A percentile compares a stretch with the other conserved stretches of the same genome.
phyloP scores from a whole-genome alignment of 2,797 vertebrate genomes.

The Syngnathus rostellatus region DNA sequence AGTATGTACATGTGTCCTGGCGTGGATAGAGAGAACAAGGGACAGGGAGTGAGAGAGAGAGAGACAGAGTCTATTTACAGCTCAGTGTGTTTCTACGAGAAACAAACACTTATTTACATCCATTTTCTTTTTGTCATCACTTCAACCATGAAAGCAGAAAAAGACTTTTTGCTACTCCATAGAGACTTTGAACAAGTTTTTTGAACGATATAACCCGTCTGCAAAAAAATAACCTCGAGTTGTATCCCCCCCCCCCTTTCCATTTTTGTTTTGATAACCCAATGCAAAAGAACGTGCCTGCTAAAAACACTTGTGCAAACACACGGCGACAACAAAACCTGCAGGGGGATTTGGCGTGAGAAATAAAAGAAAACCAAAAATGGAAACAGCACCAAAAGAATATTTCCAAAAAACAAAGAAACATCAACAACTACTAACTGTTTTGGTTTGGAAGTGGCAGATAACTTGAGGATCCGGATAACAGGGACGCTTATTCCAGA shows the following conservation, averaged over 20 bases:
- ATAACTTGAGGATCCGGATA: not conserved
- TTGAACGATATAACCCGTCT: not conserved
- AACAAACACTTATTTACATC: conserved; percentile 81
- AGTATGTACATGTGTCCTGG: conserved; percentile 75
- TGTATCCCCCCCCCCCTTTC: not conserved
- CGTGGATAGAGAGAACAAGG: conserved; percentile 64
- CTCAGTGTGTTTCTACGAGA: conserved; percentile 79
- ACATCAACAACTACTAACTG: not conserved
- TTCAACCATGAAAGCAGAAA: not conserved
- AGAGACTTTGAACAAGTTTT: conserved; percentile 5
- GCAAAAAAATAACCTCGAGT: not conserved
- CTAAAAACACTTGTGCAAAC: conserved; percentile 9
- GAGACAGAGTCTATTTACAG: conserved; percentile 66
- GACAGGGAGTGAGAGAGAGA: not conserved
- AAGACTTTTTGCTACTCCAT: conserved; percentile 6
- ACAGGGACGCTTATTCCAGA: not conserved
- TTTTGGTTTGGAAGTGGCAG: not conserved
- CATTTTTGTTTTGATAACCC: not conserved
- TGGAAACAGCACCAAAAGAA: not conserved
- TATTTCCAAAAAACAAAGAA: too few species aligned
- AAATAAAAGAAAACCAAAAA: not conserved
- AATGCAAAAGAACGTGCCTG: conserved; percentile 4
- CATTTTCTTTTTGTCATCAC: conserved; percentile 34
- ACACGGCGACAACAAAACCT: not conserved
- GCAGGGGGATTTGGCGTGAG: not conserved